Conservation (phyloP, 2,113 vertebrate genomes). For the Ivindomyrus marchei region DNA sequence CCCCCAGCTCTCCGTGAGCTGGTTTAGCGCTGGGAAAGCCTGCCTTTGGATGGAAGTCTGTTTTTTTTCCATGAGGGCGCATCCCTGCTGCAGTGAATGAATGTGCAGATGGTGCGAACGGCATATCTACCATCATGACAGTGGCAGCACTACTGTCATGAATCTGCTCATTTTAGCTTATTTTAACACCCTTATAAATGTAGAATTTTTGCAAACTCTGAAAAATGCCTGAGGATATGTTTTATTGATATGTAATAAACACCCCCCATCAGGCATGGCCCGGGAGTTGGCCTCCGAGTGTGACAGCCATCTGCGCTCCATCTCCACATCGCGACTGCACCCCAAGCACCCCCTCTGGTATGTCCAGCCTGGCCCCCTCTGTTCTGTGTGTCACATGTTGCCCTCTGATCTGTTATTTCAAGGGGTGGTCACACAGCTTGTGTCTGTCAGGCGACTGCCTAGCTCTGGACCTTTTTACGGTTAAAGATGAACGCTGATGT, state of each 20-base stretch:
- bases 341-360: constrained; percentile 69
- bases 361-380: neutral
- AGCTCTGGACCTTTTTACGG: neutral
- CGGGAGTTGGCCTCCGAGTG: constrained; percentile 57
- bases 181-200: neutral
- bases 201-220: neutral
- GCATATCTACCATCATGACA: neutral
- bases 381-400: neutral
- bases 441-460: neutral
- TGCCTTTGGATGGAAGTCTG: neutral
- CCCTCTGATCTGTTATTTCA: constrained; percentile 14
- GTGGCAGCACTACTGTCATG: neutral
- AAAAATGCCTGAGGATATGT: neutral
- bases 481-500: neutral
- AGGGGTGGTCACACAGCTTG: neutral
- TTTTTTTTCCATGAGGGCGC: neutral
- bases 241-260: neutral
- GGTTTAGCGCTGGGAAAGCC: neutral
- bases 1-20: neutral
- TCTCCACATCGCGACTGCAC: constrained; percentile 57
- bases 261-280: constrained; percentile 47
- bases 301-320: constrained; percentile 59
- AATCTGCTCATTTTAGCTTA: neutral
- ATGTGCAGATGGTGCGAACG: neutral
- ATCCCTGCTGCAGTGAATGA: neutral